These are phyloP conservation scores for Drosophila burlai DNA, from an alignment of 1,140 invertebrate genomes.

Conservation along the genomic window DNA sequence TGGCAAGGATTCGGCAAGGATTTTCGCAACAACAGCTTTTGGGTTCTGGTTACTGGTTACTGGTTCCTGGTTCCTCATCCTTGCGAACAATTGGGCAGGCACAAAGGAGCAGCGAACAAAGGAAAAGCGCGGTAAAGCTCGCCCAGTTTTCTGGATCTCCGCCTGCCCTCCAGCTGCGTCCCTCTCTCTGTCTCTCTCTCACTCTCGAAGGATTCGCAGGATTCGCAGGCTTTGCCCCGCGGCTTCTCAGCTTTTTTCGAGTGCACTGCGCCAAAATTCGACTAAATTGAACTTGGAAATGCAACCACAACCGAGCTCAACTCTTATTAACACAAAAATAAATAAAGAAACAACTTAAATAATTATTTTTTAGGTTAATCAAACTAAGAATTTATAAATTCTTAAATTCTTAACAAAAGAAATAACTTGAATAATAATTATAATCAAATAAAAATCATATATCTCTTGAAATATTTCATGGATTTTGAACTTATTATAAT, in stretches of 20 bases:
- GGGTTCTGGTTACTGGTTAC: background rate
- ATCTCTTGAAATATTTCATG: too few relatives aligned
- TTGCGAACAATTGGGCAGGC: slow-evolving; percentile 47
- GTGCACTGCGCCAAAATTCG: slow-evolving; percentile 17
- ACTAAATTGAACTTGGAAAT: background rate
- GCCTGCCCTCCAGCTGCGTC: slow-evolving; percentile 43
- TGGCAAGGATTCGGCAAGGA: slow-evolving; percentile 35
- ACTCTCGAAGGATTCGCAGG: background rate
- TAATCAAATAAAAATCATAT: too few relatives aligned
- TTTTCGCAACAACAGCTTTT: slow-evolving; percentile 22
- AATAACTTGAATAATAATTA: too few relatives aligned
- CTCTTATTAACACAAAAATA: background rate
- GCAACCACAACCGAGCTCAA: background rate
- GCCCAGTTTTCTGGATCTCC: slow-evolving; percentile 26
- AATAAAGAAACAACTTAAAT: too few relatives aligned
- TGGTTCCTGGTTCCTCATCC: slow-evolving; percentile 3
- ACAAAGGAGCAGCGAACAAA: slow-evolving; percentile 34
- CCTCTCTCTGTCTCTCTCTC: background rate
- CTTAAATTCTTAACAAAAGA: too few relatives aligned
- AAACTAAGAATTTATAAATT: too few relatives aligned
- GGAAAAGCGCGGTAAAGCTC: slow-evolving; percentile 53
- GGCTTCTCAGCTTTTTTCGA: slow-evolving; percentile 2
- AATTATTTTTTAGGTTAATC: too few relatives aligned
- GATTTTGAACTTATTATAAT: background rate
- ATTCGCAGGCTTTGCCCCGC: background rate